Base-by-base conservation (phyloP, 2,797 vertebrate species). In the Peromyscus melanophrys region DNA sequence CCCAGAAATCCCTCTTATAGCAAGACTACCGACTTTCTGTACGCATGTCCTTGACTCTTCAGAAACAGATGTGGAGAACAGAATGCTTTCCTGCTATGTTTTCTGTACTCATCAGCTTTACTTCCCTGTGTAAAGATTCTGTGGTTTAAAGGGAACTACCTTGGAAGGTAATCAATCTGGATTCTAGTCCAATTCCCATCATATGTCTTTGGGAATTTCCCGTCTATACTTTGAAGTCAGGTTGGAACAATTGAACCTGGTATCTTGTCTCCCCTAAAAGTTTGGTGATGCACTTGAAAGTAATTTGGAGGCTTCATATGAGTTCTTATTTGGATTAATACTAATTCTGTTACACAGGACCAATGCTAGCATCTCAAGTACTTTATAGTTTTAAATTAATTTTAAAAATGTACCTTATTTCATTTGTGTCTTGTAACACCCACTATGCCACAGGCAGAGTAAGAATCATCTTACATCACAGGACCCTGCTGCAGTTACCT, bases 371-470 rank as follows among this genome's bases (percentile, higher is more conserved):
- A 89, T 89, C 91, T 95, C 14, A 59, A 90, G 19, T 65, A 55
- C 57, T 94, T 96, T 52, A 46, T 57, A 65, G 59, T 5, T 92
- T 34, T 94, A 96, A 90, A 89, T 95, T 46, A 61, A 17, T 52
- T 90, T 90, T 84, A 17, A 81, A 96, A 92, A 88, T 80, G 14
- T 43, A 8, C 34, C 25, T 77, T 49, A 90, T 81, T 69, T 91
- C 57, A 85, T 55, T 40, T 82, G 31, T 87, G 9, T 27, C 61
- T 89, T 61, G n/a, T n/a, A 87, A 83, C 16, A 87, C 2, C 21
- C 61, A 76, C 29, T 57, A 46, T 43, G 7, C 93, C 86, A 27
- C 63, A 13, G 17, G 49, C 27, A 90, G 57, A 75, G 7, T 80
- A 29, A 89, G 6, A 88, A 5, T 67, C 25, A 86, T 29, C 67